Evolutionary conservation across 2,797 vertebrate genomes (phyloP), one percentile per base, ranked within the genome.

Genomic region (Tragopan temminckii): DNA sequence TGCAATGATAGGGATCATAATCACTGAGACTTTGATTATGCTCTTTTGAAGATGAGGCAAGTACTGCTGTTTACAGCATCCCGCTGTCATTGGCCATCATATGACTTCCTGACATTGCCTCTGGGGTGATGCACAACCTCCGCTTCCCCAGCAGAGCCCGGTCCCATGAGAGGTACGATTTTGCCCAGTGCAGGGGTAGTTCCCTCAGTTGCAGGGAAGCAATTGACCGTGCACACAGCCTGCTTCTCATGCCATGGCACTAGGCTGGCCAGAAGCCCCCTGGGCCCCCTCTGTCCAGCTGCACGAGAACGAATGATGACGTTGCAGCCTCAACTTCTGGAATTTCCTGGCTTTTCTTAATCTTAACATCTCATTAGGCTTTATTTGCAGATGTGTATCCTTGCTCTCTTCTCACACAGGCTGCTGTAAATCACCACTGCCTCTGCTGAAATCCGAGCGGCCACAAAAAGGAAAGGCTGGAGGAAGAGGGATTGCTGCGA

Each of bases 261-360:
- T 87, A 64, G 43, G 33, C 9, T 59, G 64, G 42, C 50, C 7
- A 5, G 50, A 33, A 81, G 9, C 20, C 2, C 53, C 27, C 7
- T 3, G 2, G 36, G 1, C 15, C 20, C 20, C 12, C 46, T 90
- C 77, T 15, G 25, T 87, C 62, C 52, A 8, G 0, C 7, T 77
- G 79, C 84, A 69, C 76, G 24, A 83, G 71, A 71, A 66, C 58
- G 64, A 59, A 63, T 45, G 72, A 59, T 85, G 72, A 46, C 0
- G 1, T 38, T 85, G 93, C 80, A 89, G 81, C 36, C 52, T 31
- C 72, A 85, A 0, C 72, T 92, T 89, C 85, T 94, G 95, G 94
- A 87, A 96, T 96, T 96, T 95, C 92, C 94, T 97, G 95, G 82
- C 69, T 92, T 94, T 85, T 58, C 93, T 79, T 89, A 94, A 88